These are phyloP conservation scores for Peromyscus maniculatus DNA, from an alignment of 2,113 vertebrate genomes.

Conservation along the genomic window DNA sequence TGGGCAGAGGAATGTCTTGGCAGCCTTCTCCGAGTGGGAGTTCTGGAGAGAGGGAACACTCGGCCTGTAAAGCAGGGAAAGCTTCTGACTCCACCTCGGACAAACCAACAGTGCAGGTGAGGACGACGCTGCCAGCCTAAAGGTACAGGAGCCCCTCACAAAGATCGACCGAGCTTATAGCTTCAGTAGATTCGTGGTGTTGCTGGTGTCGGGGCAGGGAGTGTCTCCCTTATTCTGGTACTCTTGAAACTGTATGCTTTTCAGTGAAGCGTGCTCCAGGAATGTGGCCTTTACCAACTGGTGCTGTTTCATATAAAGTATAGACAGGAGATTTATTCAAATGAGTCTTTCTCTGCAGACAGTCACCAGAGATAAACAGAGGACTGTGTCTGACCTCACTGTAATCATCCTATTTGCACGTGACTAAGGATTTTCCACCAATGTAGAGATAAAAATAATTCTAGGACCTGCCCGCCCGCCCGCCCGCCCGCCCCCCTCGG, in stretches of 20 bases:
- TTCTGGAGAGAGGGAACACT: conserved; percentile 58
- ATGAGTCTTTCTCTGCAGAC: conserved; percentile 56
- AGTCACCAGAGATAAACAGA: conserved; percentile 67
- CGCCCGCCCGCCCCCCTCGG: background rate
- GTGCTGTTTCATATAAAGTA: conserved; percentile 68
- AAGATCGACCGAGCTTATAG: background rate
- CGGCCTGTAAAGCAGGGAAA: background rate
- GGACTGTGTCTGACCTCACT: conserved; percentile 58
- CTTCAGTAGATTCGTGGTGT: background rate
- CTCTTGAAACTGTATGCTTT: conserved; percentile 51
- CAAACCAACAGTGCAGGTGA: conserved; percentile 25
- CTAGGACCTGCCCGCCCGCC: background rate
- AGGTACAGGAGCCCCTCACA: background rate
- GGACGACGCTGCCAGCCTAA: background rate
- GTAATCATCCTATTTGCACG: conserved; percentile 49
- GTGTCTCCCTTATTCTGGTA: conserved; percentile 4
- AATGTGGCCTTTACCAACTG: conserved; percentile 55
- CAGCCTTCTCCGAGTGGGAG: conserved; percentile 60
- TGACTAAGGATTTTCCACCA: conserved; percentile 47
- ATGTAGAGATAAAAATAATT: conserved; percentile 46
- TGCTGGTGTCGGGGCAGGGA: background rate
- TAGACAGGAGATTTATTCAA: conserved; percentile 63
- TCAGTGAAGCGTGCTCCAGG: conserved; percentile 55
- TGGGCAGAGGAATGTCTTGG: conserved; percentile 73
- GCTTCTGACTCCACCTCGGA: conserved; percentile 17